Evolutionary conservation across 30 jellyfish, hydroid and myxozoan species (phyloP).

Genomic region (Calvadosia cruxmelitensis): DNA sequence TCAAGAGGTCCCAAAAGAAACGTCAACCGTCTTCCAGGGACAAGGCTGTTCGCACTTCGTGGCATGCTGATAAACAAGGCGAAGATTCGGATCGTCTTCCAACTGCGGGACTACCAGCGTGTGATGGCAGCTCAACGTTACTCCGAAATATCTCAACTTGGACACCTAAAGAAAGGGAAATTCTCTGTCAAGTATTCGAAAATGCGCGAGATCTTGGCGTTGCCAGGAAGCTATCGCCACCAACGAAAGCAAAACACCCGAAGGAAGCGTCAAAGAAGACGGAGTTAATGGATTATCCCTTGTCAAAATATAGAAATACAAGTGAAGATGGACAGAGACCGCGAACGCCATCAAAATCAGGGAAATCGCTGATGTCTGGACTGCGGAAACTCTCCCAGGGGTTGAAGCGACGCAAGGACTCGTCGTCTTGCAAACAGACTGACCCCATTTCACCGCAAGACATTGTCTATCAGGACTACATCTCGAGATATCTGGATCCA

Average conservation of each 20-base stretch:
- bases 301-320: conserved; percentile 31
- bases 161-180: conserved; percentile 59
- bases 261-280: not conserved
- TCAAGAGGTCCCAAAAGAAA: not conserved
- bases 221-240: not conserved
- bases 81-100: not conserved
- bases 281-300: conserved; percentile 29
- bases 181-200: conserved; percentile 30
- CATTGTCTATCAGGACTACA: not conserved
- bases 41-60: not conserved
- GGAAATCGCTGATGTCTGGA: conserved; percentile 23
- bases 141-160: not conserved
- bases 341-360: conserved; percentile 16
- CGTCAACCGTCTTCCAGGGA: too few relatives aligned
- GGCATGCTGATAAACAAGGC: not conserved
- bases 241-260: not conserved
- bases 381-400: conserved; percentile 29
- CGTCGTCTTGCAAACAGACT: not conserved
- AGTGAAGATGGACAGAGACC: conserved; percentile 8
- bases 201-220: conserved; percentile 19
- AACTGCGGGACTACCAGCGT: not conserved
- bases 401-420: not conserved
- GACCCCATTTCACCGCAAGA: not conserved
- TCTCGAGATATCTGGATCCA: conserved; percentile 5
- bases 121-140: conserved; percentile 4